These are phyloP conservation scores for Meteorus colon DNA, from an alignment of 2,888 invertebrate genomes.

Conservation along the genomic window DNA sequence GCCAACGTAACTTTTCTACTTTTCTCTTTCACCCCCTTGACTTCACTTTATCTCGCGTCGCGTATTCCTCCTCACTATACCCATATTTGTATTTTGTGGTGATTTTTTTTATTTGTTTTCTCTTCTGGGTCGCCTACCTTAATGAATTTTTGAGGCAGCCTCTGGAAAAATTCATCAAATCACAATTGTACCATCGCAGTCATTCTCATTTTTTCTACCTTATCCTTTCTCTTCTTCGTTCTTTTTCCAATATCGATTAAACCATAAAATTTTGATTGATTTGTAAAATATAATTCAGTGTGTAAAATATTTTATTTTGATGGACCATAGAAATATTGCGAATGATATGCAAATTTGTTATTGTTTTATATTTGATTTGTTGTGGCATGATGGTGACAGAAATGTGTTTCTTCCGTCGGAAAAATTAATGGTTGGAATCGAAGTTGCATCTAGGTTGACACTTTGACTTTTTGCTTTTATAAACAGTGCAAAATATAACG, in stretches of 20 bases:
- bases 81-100: slow-evolving; percentile 39
- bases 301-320: slow-evolving; percentile 13
- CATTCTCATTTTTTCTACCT: slow-evolving; percentile 10
- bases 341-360: too few species aligned
- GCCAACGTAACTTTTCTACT: slow-evolving; percentile 13
- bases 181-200: slow-evolving; percentile 46
- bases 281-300: not conserved
- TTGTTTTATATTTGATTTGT: too few species aligned
- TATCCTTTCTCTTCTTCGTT: slow-evolving; percentile 36
- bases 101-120: slow-evolving; percentile 25
- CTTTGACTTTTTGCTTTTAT: too few species aligned
- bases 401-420: too few species aligned
- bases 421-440: too few species aligned
- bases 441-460: too few species aligned
- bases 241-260: slow-evolving; percentile 52
- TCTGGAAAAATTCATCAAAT: slow-evolving; percentile 57
- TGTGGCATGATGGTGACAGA: too few species aligned
- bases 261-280: slow-evolving; percentile 47
- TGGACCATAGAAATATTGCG: slow-evolving; percentile 23
- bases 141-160: slow-evolving; percentile 60
- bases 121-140: slow-evolving; percentile 56
- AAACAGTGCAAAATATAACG: too few species aligned
- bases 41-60: slow-evolving; percentile 49
- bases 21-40: slow-evolving; percentile 44
- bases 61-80: slow-evolving; percentile 50